These are phyloP conservation scores for Catamblyrhynchus diadema DNA, from an alignment of 2,797 vertebrate species.

Conservation along the genomic window DNA sequence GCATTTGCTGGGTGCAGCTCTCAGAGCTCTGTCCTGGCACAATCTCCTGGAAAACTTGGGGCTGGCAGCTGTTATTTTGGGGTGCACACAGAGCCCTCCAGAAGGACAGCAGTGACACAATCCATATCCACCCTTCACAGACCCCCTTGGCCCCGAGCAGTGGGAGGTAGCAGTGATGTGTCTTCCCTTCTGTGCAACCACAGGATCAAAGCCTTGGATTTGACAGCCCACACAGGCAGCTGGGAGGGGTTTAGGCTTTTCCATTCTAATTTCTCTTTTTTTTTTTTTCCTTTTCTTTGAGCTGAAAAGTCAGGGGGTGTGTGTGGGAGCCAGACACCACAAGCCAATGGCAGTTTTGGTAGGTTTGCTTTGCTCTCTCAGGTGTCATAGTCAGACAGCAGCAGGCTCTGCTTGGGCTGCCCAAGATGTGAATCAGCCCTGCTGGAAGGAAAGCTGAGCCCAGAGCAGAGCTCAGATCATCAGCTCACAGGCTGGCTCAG, in stretches of 20 bases:
- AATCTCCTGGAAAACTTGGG: neutral
- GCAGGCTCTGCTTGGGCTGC: neutral
- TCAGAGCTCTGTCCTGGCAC: neutral
- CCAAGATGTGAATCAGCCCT: neutral
- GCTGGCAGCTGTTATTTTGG: neutral
- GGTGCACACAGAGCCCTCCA: neutral
- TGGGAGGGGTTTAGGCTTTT: neutral
- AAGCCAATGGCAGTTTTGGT: neutral
- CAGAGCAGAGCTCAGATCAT: neutral
- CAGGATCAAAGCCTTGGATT: neutral
- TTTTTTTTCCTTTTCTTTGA: neutral
- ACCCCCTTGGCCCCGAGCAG: neutral
- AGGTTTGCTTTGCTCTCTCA: neutral
- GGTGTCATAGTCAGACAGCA: neutral
- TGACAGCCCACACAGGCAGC: neutral
- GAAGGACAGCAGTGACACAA: neutral
- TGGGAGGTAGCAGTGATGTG: neutral
- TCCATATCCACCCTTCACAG: neutral
- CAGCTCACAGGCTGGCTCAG: neutral
- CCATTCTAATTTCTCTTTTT: neutral
- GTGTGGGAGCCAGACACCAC: neutral
- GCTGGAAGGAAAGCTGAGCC: neutral
- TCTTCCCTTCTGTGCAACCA: conserved; percentile 25
- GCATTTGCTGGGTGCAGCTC: neutral
- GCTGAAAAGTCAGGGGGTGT: neutral